Percentiles rank a stretch among this genome's conserved stretches.
Evolutionary conservation across 1,140 invertebrate genomes (phyloP).

Genomic region (Oreohelix idahoensis): DNA sequence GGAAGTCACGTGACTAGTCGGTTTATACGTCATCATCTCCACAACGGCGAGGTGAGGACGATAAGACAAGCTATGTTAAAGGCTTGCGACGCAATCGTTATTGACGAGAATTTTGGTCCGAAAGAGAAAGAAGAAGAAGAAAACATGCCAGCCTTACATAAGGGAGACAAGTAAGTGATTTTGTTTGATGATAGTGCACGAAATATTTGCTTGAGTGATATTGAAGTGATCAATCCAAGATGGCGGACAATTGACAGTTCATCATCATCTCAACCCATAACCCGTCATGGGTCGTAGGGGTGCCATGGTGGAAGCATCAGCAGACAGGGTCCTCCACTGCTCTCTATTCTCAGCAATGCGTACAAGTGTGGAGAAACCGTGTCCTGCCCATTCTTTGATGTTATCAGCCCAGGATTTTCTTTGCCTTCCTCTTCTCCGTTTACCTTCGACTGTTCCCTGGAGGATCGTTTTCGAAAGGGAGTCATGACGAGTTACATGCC

Average conservation of each 20-base stretch:
- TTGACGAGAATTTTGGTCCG: constrained; percentile 73
- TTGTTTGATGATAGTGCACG: not conserved
- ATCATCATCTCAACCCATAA: too few species aligned
- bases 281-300: too few species aligned
- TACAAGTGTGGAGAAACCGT: too few species aligned
- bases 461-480: too few species aligned
- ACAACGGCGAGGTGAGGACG: constrained; percentile 1
- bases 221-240: not conserved
- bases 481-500: too few species aligned
- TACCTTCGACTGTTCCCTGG: too few species aligned
- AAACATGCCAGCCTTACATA: constrained; percentile 72
- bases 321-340: too few species aligned
- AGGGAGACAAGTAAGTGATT: constrained; percentile 64
- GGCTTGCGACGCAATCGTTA: constrained; percentile 69
- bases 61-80: constrained; percentile 62
- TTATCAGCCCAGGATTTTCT: too few species aligned
- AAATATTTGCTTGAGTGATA: not conserved
- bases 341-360: too few species aligned
- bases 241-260: constrained; percentile 18
- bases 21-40: constrained; percentile 34
- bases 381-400: too few species aligned
- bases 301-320: too few species aligned
- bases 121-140: constrained; percentile 68
- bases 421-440: too few species aligned
- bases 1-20: constrained; percentile 19